phyloP scores from a whole-genome alignment of 1,140 invertebrate genomes.

The Notospermus geniculatus region DNA sequence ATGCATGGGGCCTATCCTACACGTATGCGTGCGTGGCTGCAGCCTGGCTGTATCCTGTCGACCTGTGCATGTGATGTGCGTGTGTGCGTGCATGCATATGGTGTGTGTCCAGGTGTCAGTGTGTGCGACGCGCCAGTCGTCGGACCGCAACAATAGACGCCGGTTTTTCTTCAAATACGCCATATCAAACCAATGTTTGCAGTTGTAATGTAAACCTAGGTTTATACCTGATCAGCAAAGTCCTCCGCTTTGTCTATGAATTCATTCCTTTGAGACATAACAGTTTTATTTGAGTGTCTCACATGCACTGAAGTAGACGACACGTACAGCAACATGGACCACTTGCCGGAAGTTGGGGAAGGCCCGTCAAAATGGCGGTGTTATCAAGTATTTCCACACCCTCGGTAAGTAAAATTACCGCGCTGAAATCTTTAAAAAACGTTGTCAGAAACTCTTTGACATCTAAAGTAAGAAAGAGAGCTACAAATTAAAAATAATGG shows the following conservation, averaged over 20 bases:
- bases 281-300: conserved; percentile 15
- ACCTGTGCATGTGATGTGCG: too few relatives aligned
- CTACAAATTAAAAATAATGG: too few relatives aligned
- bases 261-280: conserved; percentile 67
- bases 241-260: conserved; percentile 88
- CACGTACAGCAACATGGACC: conserved; percentile 5
- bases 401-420: too few relatives aligned
- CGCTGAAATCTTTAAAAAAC: too few relatives aligned
- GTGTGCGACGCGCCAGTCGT: not conserved
- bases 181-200: conserved; percentile 1
- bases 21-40: too few relatives aligned
- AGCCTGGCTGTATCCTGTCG: too few relatives aligned
- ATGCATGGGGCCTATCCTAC: too few relatives aligned
- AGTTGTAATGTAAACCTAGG: not conserved
- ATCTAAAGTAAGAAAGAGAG: too few relatives aligned
- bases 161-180: not conserved
- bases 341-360: not conserved
- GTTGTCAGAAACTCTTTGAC: too few relatives aligned
- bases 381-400: not conserved
- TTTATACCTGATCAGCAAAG: conserved; percentile 85
- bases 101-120: not conserved
- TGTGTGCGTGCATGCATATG: too few relatives aligned
- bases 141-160: not conserved
- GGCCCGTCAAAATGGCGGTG: conserved; percentile 7
- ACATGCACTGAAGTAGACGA: not conserved